Evolutionary conservation across 2,888 invertebrate genomes (phyloP).

Genomic region (Caenorhabditis doughertyi): DNA sequence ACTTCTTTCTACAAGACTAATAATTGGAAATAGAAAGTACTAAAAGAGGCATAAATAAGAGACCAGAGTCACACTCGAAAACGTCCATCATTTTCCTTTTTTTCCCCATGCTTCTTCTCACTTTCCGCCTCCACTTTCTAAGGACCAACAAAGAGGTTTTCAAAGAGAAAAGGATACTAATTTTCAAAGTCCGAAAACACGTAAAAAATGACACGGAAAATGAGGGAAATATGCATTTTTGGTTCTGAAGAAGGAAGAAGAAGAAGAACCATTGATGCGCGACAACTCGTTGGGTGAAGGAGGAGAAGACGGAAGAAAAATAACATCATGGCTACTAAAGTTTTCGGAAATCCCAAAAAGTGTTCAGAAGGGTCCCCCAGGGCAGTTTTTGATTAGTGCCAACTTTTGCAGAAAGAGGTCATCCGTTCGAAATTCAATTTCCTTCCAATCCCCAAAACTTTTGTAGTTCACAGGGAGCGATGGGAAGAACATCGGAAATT

Average conservation of each 20-base stretch:
- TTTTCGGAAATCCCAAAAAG: background rate
- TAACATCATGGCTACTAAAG: background rate
- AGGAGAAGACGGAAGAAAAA: conserved; percentile 13
- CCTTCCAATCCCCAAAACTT: background rate
- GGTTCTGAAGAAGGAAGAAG: background rate
- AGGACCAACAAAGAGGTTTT: conserved; percentile 14
- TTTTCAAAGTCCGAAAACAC: conserved; percentile 45
- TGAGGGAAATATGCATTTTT: background rate
- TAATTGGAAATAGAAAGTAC: background rate
- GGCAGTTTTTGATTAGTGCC: background rate
- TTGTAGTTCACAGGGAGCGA: background rate
- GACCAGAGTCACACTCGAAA: background rate
- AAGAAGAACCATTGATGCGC: conserved; percentile 22
- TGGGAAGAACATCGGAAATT: conserved; percentile 39
- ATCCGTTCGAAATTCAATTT: conserved; percentile 11
- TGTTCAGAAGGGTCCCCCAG: background rate
- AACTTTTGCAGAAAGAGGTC: background rate
- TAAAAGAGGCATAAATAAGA: conserved; percentile 8
- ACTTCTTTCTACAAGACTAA: background rate
- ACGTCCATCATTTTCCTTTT: background rate
- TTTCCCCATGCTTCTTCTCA: conserved; percentile 5
- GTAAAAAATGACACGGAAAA: conserved; percentile 50
- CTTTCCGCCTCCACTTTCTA: conserved; percentile 1
- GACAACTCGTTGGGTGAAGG: conserved; percentile 5
- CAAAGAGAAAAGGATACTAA: conserved; percentile 25